phyloP scores from a whole-genome alignment of 2,113 vertebrate species.

The Sterrhoptilus dennistouni region DNA sequence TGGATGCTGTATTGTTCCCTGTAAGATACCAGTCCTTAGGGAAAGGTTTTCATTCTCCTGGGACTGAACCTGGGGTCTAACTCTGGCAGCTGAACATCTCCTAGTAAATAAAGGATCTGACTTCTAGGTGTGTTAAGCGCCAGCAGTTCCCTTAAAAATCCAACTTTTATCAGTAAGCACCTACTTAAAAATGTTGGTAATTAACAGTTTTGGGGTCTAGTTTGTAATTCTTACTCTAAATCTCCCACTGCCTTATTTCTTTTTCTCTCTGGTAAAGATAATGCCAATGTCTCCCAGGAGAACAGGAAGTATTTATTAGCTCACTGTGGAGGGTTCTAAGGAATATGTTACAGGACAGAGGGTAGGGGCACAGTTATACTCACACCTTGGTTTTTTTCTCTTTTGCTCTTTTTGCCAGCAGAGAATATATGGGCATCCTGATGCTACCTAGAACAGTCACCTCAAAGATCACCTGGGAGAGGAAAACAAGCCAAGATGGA shows the following conservation, averaged over 20 bases:
- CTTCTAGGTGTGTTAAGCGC: not conserved
- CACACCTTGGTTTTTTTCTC: not conserved
- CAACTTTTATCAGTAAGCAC: not conserved
- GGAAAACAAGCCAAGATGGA: slow-evolving; percentile 47
- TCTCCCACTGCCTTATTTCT: not conserved
- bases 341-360: not conserved
- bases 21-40: not conserved
- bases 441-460: slow-evolving; percentile 65
- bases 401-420: slow-evolving; percentile 39
- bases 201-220: not conserved
- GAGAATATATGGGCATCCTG: slow-evolving; percentile 73
- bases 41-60: not conserved
- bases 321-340: not conserved
- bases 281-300: not conserved
- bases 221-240: not conserved
- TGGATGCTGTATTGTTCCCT: not conserved
- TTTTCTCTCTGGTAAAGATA: not conserved
- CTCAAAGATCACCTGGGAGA: not conserved
- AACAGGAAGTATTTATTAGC: not conserved
- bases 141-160: not conserved
- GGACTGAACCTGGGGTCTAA: not conserved
- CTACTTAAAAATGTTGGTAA: not conserved
- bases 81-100: not conserved
- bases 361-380: not conserved
- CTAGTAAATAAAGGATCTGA: not conserved